phyloP scores from a whole-genome alignment of 1,140 invertebrate species.

The Drosophila aff. region DNA sequence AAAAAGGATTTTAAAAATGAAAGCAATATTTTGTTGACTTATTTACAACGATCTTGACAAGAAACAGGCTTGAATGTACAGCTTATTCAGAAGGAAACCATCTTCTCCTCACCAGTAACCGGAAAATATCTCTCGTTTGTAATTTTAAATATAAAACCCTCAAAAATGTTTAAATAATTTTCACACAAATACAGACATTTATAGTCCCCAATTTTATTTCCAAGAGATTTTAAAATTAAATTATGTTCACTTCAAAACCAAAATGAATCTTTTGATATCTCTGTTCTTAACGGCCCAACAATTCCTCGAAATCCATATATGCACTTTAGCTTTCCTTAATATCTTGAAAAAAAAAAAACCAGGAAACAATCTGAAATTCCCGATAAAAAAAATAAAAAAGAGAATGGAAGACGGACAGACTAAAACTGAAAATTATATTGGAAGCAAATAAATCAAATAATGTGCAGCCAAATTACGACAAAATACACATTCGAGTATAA shows the following conservation, averaged over 20 bases:
- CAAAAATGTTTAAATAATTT: not conserved
- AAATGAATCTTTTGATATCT: not conserved
- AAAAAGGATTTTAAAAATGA: not conserved
- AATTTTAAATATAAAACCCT: not conserved
- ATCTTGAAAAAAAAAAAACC: constrained; percentile 24
- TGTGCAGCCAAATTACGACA: constrained; percentile 78
- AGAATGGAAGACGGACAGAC: constrained; percentile 35
- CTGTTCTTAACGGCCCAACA: not conserved
- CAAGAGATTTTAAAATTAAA: not conserved
- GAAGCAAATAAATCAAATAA: constrained; percentile 82
- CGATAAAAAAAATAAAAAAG: constrained; percentile 61
- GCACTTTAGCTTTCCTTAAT: constrained; percentile 51
- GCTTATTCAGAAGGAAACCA: too few relatives aligned
- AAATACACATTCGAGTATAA: constrained; percentile 68
- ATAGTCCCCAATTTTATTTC: not conserved
- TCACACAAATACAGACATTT: not conserved
- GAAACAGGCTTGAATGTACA: too few relatives aligned
- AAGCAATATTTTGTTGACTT: not conserved
- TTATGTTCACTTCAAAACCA: not conserved
- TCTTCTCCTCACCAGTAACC: not conserved
- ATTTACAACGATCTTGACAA: too few relatives aligned
- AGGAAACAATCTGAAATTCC: constrained; percentile 56
- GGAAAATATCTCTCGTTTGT: not conserved
- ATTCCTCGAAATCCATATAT: constrained; percentile 55
- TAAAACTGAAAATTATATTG: constrained; percentile 67